Conservation (phyloP, 2,888 invertebrate genomes). For the Vesta saturnalis region DNA sequence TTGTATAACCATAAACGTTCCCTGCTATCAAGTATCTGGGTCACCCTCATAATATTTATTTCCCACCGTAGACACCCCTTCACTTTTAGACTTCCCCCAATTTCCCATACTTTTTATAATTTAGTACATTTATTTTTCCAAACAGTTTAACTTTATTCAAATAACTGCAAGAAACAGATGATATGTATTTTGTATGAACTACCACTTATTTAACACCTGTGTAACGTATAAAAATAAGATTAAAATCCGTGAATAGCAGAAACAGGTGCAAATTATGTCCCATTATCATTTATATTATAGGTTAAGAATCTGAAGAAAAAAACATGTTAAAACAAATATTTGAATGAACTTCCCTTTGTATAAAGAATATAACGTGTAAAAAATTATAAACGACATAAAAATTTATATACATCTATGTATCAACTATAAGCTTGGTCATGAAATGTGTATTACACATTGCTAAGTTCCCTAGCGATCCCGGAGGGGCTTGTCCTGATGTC, state of each 20-base stretch:
- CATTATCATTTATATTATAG: background rate
- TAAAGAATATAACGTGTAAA: conserved; percentile 14
- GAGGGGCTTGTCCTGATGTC: conserved; percentile 33
- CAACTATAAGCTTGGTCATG: conserved; percentile 44
- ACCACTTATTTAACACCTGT: background rate
- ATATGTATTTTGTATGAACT: background rate
- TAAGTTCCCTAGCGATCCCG: conserved; percentile 42
- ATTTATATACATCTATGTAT: conserved; percentile 30
- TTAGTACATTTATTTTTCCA: background rate
- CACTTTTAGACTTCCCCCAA: conserved; percentile 13
- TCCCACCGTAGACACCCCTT: conserved; percentile 24
- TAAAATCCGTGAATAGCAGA: background rate
- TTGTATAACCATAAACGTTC: conserved; percentile 21
- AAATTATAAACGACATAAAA: conserved; percentile 24
- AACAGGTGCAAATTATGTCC: background rate
- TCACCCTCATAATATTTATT: conserved; percentile 29
- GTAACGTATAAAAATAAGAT: background rate
- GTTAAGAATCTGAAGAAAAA: background rate
- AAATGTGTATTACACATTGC: conserved; percentile 50
- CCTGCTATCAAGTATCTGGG: conserved; percentile 25
- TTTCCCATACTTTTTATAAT: conserved; percentile 18
- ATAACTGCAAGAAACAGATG: background rate
- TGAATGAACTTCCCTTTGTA: conserved; percentile 9
- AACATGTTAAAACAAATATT: background rate
- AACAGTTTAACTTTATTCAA: background rate